phyloP scores from a whole-genome alignment of 2,888 invertebrate genomes.

The Ophonus ardosiacus region DNA sequence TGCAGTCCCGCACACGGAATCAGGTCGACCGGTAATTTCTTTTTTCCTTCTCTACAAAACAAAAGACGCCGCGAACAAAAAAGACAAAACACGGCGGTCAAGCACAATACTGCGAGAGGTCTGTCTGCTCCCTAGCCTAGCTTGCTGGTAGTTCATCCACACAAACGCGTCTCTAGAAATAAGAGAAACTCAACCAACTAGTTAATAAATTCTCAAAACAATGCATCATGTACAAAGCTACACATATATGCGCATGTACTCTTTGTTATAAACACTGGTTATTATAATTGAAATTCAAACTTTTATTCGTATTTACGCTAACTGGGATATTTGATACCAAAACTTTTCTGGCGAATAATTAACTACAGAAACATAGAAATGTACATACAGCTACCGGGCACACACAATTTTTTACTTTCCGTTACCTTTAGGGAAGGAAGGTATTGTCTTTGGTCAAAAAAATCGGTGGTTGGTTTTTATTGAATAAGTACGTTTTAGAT shows the following conservation, averaged over 20 bases:
- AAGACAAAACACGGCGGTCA: conserved; percentile 33
- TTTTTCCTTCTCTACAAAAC: conserved; percentile 20
- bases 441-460: too few species aligned
- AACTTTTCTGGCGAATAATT: neutral
- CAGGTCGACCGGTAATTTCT: conserved; percentile 42
- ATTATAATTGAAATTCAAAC: neutral
- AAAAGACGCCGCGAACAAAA: conserved; percentile 31
- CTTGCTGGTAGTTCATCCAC: neutral
- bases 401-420: too few species aligned
- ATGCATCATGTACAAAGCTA: neutral
- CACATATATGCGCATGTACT: neutral
- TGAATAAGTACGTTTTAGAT: too few species aligned
- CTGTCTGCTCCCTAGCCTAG: neutral
- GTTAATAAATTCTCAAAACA: neutral
- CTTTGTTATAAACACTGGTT: neutral
- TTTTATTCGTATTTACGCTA: neutral
- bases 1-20: conserved; percentile 5
- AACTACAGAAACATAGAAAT: neutral
- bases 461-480: too few species aligned
- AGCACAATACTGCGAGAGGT: conserved; percentile 7
- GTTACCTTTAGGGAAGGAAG: too few species aligned
- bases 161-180: neutral
- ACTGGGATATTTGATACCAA: neutral
- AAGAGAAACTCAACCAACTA: neutral
- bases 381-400: neutral